Conservation (phyloP, 2,113 vertebrate species). For the Rattus rattus region DNA sequence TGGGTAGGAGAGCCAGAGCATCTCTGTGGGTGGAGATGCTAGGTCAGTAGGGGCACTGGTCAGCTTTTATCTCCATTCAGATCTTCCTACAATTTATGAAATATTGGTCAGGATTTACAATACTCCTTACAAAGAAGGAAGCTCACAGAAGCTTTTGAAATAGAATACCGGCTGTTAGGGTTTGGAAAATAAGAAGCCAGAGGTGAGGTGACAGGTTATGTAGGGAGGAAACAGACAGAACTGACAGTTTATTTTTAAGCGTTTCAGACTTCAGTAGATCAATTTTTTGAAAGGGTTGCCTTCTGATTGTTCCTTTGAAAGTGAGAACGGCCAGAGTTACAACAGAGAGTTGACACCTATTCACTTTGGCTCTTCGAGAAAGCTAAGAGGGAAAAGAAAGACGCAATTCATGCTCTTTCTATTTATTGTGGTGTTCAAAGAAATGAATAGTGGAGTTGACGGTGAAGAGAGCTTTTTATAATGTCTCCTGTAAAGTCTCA, state of each 20-base stretch:
- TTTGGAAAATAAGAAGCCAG: conserved; percentile 72
- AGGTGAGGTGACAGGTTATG: conserved; percentile 66
- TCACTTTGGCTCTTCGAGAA: conserved; percentile 69
- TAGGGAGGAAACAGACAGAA: conserved; percentile 51
- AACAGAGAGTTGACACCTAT: conserved; percentile 73
- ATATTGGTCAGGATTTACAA: conserved; percentile 72
- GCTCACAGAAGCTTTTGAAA: conserved; percentile 67
- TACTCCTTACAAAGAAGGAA: conserved; percentile 62
- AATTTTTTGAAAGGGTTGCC: conserved; percentile 75
- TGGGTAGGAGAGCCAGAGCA: conserved; percentile 24
- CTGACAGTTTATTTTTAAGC: conserved; percentile 82
- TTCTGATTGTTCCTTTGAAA: conserved; percentile 81
- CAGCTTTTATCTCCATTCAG: conserved; percentile 69
- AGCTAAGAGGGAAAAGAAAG: conserved; percentile 71
- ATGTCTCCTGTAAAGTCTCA: conserved; percentile 59
- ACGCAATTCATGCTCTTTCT: conserved; percentile 65
- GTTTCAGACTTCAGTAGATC: conserved; percentile 60
- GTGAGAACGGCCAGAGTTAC: conserved; percentile 68
- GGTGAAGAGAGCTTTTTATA: conserved; percentile 62
- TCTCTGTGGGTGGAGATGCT: conserved; percentile 11
- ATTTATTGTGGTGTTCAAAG: conserved; percentile 70
- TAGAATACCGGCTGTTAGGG: conserved; percentile 28
- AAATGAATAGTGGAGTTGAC: conserved; percentile 65
- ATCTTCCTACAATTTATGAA: conserved; percentile 69
- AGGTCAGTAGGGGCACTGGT: neutral